Conservation (phyloP, 2,797 vertebrate species). For the Enteromius paludinosus region DNA sequence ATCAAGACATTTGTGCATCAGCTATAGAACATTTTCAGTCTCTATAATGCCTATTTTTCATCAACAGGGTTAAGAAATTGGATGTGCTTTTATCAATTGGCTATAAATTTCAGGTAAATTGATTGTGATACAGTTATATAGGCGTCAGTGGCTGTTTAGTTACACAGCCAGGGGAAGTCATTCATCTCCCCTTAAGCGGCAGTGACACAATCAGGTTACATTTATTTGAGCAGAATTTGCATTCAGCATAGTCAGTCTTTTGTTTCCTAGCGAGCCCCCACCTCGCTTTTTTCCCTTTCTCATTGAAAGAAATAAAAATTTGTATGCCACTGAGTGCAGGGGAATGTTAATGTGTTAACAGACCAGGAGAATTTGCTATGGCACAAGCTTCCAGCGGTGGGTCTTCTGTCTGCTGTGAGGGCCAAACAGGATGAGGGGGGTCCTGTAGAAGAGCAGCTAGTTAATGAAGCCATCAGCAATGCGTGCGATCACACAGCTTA, state of each 20-base stretch:
- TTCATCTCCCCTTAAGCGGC: constrained; percentile 41
- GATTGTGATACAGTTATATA: constrained; percentile 29
- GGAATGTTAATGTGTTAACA: constrained; percentile 42
- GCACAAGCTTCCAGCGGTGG: constrained; percentile 27
- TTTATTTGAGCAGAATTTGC: constrained; percentile 46
- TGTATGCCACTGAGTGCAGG: constrained; percentile 7
- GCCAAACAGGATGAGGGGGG: neutral
- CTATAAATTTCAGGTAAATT: constrained; percentile 36
- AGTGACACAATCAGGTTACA: constrained; percentile 54
- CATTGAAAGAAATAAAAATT: constrained; percentile 26
- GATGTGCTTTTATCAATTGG: constrained; percentile 29
- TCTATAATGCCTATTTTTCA: constrained; percentile 4
- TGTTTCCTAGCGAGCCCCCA: neutral
- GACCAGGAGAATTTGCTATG: constrained; percentile 12
- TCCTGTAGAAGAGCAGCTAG: neutral
- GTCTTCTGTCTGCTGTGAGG: constrained; percentile 27
- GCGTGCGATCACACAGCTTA: constrained; percentile 26
- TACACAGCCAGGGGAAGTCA: constrained; percentile 26
- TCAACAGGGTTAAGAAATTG: constrained; percentile 29
- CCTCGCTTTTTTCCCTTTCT: constrained; percentile 3
- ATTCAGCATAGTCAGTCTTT: constrained; percentile 25
- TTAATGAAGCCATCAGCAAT: constrained; percentile 48
- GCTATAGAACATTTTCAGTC: constrained; percentile 16
- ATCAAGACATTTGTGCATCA: constrained; percentile 9
- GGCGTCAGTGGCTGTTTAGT: constrained; percentile 36